Percentiles rank a stretch among this genome's conserved stretches.
Conservation (phyloP, 2,888 invertebrate genomes). For the Laothoe populi region DNA sequence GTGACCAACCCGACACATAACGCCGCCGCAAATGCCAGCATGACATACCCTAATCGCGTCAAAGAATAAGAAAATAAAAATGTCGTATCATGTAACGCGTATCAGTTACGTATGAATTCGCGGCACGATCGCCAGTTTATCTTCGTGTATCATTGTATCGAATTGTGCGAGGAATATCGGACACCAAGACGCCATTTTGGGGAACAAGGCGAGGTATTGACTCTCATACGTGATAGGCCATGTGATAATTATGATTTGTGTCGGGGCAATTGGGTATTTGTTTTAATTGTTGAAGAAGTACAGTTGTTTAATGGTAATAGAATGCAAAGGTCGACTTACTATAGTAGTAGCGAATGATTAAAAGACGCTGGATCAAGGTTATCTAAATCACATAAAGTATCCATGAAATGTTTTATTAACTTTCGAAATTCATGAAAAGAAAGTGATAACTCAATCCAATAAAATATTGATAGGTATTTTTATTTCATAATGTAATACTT, state of each 20-base stretch:
- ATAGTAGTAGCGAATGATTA: too few species aligned
- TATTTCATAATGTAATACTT: too few species aligned
- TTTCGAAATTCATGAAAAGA: too few species aligned
- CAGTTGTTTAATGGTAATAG: neutral
- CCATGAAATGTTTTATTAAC: too few species aligned
- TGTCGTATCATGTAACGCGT: constrained; percentile 25
- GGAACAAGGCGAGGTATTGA: constrained; percentile 2
- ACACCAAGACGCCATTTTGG: constrained; percentile 29
- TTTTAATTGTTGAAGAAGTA: neutral
- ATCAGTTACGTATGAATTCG: constrained; percentile 41
- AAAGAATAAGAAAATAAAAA: too few species aligned
- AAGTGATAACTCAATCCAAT: too few species aligned
- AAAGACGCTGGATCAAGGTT: too few species aligned
- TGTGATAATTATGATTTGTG: neutral
- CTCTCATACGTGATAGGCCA: constrained; percentile 16
- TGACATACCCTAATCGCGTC: too few species aligned
- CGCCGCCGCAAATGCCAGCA: too few species aligned
- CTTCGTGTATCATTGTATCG: constrained; percentile 50
- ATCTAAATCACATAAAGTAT: too few species aligned
- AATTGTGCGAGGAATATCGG: constrained; percentile 44
- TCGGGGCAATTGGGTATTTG: neutral
- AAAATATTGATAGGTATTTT: too few species aligned
- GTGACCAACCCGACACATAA: too few species aligned
- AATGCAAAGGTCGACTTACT: neutral
- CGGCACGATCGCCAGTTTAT: constrained; percentile 55